These are phyloP conservation scores for Tetramorium simillimum DNA, from an alignment of 1,140 invertebrate genomes.

Conservation along the genomic window DNA sequence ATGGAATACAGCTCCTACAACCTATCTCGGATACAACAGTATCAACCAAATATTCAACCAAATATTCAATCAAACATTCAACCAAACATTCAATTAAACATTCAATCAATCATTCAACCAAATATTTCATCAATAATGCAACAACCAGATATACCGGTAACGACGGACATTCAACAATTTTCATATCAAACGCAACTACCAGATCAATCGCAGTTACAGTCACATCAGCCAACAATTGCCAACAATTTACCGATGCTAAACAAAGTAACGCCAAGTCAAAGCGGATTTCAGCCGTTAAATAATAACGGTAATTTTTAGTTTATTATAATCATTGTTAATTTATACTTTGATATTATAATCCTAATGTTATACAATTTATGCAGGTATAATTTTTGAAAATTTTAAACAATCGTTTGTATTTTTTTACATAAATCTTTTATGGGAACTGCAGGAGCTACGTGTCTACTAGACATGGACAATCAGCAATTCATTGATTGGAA, in stretches of 20 bases:
- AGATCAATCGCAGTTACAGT: conserved; percentile 16
- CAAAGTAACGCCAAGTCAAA: conserved; percentile 59
- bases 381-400: background rate
- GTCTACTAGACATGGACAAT: conserved; percentile 73
- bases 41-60: conserved; percentile 49
- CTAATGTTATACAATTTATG: background rate
- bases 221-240: conserved; percentile 20
- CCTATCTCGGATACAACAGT: conserved; percentile 50
- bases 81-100: conserved; percentile 30
- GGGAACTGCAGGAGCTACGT: conserved; percentile 32
- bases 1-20: conserved; percentile 71
- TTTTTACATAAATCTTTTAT: conserved; percentile 13
- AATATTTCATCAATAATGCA: conserved; percentile 50
- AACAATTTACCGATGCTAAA: conserved; percentile 49
- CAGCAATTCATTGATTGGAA: conserved; percentile 73
- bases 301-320: conserved; percentile 50
- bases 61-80: conserved; percentile 37
- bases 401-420: background rate
- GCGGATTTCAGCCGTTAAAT: conserved; percentile 56
- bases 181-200: conserved; percentile 40
- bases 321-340: background rate
- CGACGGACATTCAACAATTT: conserved; percentile 37
- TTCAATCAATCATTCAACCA: conserved; percentile 19
- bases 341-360: background rate
- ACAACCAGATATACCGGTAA: conserved; percentile 15